Conservation (phyloP, 2,797 vertebrate genomes). For the Melanotaenia parkinsoni region DNA sequence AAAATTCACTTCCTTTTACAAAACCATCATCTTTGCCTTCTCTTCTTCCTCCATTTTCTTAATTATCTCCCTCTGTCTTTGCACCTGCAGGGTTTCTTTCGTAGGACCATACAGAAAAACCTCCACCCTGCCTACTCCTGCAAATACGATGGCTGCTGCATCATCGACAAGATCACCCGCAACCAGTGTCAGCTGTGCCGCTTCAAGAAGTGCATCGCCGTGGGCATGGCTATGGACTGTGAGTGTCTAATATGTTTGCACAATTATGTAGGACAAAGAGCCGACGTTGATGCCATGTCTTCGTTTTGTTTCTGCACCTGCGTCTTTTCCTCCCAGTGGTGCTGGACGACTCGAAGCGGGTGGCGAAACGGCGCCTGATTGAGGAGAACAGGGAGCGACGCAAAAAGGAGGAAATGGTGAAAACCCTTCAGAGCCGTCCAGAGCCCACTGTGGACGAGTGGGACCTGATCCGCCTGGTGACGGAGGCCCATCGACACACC, state of each 20-base stretch:
- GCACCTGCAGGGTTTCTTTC: constrained; percentile 91
- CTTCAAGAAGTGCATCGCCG: constrained; percentile 98
- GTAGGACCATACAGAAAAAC: constrained; percentile 98
- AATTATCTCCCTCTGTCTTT: background rate
- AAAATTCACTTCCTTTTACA: background rate
- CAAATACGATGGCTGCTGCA: constrained; percentile 97
- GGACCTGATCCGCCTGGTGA: constrained; percentile 95
- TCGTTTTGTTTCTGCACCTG: background rate
- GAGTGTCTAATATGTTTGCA: constrained; percentile 69
- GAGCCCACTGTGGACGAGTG: constrained; percentile 94
- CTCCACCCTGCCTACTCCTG: constrained; percentile 96
- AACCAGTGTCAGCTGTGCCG: constrained; percentile 99
- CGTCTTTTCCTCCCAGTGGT: constrained; percentile 84
- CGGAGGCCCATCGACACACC: constrained; percentile 95
- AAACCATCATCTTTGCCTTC: background rate
- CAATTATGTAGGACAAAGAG: no score
- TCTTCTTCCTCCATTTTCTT: background rate
- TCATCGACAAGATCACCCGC: constrained; percentile 98
- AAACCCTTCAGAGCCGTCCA: constrained; percentile 92
- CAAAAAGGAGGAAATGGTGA: constrained; percentile 96
- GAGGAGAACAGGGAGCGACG: constrained; percentile 96
- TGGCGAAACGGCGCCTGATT: constrained; percentile 96
- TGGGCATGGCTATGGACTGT: constrained; percentile 99
- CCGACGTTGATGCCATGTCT: no score
- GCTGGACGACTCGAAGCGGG: constrained; percentile 95